Evolutionary conservation across 1,140 invertebrate species (phyloP), one percentile per base, ranked within the genome.

Genomic region (Anthonomus grandis): DNA sequence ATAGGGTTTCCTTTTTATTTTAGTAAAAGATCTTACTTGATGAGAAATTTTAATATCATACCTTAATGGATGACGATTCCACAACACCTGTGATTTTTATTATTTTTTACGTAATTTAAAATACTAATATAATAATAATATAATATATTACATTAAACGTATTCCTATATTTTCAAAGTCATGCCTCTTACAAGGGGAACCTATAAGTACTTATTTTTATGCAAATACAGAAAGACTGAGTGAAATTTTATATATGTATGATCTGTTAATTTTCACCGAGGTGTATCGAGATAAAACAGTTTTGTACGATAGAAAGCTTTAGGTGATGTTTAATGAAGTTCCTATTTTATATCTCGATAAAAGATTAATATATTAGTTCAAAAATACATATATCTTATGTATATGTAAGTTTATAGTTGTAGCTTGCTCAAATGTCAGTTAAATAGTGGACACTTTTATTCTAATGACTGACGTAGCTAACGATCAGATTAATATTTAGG

Each of bases 191-290:
- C 68, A 70, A 60, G 67, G 64, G 67, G 64, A 63, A 65, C 66
- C 67, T 67, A 69, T 70, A 63, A 70, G 69, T 67, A 74, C 70
- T 70, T 72, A 72, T 74, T 74, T 74, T 72, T 71, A 73, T 72
- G 70, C 69, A 73, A 73, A 72, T 71, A 73, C 71, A 70, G 72
- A 73, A 74, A 73, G 71, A 73, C 71, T 74, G 72, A 73, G 72
- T 73, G 69, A 68, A 70, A 69, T 71, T 71, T 64, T 73, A 50
- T 59, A 57, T 59, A 72, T n/a, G n/a, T 71, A 70, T 70, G 70
- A 69, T 71, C 66, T 71, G 70, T 71, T 72, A 63, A 72, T 72
- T 73, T 73, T 72, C 69, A 71, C 69, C 68, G 48, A 67, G 65
- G 68, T 60, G 68, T 68, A 69, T 69, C 65, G 68, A 69, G 66